These are phyloP conservation scores for Trichosurus vulpecula DNA, from an alignment of 2,797 vertebrate species.

Conservation along the genomic window DNA sequence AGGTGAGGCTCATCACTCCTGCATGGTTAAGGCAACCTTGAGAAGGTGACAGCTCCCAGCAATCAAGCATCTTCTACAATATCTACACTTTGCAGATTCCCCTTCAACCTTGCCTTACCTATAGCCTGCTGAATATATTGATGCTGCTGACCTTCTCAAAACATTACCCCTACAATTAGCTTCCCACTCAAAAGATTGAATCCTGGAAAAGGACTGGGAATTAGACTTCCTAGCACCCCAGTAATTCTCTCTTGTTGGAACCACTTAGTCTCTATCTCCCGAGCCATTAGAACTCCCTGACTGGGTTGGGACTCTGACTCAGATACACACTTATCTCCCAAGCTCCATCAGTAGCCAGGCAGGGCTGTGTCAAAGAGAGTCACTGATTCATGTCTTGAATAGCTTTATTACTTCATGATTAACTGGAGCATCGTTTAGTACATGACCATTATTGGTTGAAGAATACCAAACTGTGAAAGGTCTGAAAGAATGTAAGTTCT, in stretches of 20 bases:
- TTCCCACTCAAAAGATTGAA: not conserved
- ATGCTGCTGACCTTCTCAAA: not conserved
- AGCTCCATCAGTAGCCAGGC: not conserved
- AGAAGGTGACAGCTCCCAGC: not conserved
- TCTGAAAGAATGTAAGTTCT: not conserved
- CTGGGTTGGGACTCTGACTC: not conserved
- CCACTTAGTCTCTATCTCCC: not conserved
- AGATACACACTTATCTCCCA: not conserved
- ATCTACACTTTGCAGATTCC: not conserved
- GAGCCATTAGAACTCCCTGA: not conserved
- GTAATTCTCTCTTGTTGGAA: not conserved
- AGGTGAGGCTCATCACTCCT: conserved; percentile 54
- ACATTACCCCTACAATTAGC: not conserved
- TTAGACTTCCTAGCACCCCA: not conserved
- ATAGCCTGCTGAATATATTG: not conserved
- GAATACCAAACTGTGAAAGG: not conserved
- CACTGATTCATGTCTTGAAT: not conserved
- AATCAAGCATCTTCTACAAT: not conserved
- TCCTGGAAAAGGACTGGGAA: not conserved
- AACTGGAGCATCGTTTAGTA: not conserved
- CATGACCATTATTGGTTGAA: not conserved
- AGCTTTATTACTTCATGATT: not conserved
- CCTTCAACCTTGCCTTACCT: not conserved
- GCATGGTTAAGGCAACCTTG: conserved; percentile 23
- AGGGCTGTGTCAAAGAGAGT: not conserved